These are phyloP conservation scores for Taeniopygia guttata DNA, from an alignment of 2,797 vertebrate species.

Conservation along the genomic window DNA sequence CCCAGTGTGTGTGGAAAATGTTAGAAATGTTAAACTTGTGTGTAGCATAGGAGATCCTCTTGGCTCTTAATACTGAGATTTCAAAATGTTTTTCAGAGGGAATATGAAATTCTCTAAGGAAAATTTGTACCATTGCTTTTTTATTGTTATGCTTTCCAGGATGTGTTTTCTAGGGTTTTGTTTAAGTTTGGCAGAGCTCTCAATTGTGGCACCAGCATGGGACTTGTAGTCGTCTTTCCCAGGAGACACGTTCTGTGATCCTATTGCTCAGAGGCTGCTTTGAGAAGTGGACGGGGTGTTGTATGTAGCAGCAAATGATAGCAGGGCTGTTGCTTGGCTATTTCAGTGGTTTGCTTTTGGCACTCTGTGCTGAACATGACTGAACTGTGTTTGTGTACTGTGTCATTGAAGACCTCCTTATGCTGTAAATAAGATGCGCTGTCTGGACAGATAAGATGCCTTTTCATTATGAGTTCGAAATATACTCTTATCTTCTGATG, in stretches of 20 bases:
- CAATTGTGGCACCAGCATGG: not conserved
- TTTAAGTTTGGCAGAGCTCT: not conserved
- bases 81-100: not conserved
- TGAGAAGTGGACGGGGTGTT: not conserved
- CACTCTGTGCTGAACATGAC: not conserved
- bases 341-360: not conserved
- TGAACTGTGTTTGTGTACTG: not conserved
- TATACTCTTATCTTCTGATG: not conserved
- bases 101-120: not conserved
- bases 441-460: not conserved
- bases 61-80: not conserved
- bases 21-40: not conserved
- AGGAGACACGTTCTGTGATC: not conserved
- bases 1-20: not conserved
- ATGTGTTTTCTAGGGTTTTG: not conserved
- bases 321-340: not conserved
- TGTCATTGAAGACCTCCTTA: not conserved
- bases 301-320: not conserved
- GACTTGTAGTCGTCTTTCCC: not conserved
- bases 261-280: not conserved
- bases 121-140: not conserved
- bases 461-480: slow-evolving; percentile 1
- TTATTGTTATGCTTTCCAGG: not conserved
- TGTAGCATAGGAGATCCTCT: not conserved
- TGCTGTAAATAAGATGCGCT: slow-evolving; percentile 15